phyloP scores from a whole-genome alignment of 2,113 vertebrate species.

The Lonchura striata region DNA sequence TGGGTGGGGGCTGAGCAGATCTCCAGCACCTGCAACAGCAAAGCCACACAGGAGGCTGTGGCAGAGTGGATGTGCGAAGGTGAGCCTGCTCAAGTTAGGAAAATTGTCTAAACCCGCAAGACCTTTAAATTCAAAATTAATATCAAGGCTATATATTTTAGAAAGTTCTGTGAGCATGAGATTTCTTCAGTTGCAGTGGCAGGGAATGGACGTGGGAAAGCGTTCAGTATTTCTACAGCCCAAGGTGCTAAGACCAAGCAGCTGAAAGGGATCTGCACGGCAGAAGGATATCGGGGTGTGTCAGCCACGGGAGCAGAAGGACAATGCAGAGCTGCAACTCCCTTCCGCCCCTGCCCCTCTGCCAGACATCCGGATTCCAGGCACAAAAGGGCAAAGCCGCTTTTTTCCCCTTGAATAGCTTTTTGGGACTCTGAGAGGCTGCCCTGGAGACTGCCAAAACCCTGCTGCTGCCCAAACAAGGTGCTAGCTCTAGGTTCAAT shows the following conservation, averaged over 20 bases:
- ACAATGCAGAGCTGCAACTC: constrained; percentile 16
- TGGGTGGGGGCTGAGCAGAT: neutral
- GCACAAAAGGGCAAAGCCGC: constrained; percentile 40
- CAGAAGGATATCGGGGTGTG: neutral
- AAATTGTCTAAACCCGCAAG: neutral
- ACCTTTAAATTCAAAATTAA: neutral
- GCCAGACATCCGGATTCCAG: constrained; percentile 70
- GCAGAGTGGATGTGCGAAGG: constrained; percentile 5
- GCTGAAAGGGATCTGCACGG: neutral
- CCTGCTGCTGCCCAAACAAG: neutral
- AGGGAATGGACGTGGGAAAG: neutral
- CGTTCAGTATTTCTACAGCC: neutral
- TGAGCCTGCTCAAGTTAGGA: neutral
- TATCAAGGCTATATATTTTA: neutral
- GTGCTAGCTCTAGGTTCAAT: neutral
- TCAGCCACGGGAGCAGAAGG: neutral
- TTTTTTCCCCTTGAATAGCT: neutral
- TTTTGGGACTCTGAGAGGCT: constrained; percentile 29
- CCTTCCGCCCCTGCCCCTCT: constrained; percentile 51
- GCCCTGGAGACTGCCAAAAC: constrained; percentile 25
- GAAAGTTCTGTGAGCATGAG: neutral
- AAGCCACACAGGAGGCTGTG: constrained; percentile 30
- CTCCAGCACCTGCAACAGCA: constrained; percentile 48
- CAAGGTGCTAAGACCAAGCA: neutral
- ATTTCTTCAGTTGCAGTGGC: neutral